phyloP scores from a whole-genome alignment of 2,888 invertebrate species.

The Hyalella azteca region DNA sequence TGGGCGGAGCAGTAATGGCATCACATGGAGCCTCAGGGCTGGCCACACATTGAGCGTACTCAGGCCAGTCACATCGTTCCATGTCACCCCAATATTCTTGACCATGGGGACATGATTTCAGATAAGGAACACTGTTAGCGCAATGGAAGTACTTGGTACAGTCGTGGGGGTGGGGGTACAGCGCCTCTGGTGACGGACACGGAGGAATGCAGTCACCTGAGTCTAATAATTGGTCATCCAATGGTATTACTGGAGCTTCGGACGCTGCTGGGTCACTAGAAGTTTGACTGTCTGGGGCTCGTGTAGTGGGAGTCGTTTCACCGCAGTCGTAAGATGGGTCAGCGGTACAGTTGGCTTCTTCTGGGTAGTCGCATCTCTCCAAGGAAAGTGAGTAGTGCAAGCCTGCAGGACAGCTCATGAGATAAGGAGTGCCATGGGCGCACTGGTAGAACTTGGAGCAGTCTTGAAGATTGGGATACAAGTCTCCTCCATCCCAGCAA shows the following conservation, averaged over 20 bases:
- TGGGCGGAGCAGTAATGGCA: not conserved
- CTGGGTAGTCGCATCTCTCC: not conserved
- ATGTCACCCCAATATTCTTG: conserved; percentile 9
- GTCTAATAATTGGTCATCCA: not conserved
- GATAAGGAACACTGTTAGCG: conserved; percentile 2
- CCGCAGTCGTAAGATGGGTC: not conserved
- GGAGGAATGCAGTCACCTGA: conserved; percentile 2
- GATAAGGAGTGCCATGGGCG: not conserved
- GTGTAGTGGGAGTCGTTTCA: not conserved
- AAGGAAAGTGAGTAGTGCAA: not conserved
- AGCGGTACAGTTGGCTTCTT: not conserved
- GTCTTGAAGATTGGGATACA: not conserved
- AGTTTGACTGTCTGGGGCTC: not conserved
- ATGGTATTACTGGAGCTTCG: not conserved
- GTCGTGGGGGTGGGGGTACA: conserved; percentile 25
- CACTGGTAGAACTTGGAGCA: conserved; percentile 10
- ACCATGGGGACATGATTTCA: not conserved
- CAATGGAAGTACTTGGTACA: conserved; percentile 38
- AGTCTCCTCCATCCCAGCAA: not conserved
- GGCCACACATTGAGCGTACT: not conserved
- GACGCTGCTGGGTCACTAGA: not conserved
- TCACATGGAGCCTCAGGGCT: conserved; percentile 20
- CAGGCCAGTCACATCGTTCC: conserved; percentile 29
- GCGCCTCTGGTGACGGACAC: conserved; percentile 14
- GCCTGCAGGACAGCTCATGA: not conserved